phyloP scores from a whole-genome alignment of 2,113 vertebrate genomes.

The Regulus satrapa region DNA sequence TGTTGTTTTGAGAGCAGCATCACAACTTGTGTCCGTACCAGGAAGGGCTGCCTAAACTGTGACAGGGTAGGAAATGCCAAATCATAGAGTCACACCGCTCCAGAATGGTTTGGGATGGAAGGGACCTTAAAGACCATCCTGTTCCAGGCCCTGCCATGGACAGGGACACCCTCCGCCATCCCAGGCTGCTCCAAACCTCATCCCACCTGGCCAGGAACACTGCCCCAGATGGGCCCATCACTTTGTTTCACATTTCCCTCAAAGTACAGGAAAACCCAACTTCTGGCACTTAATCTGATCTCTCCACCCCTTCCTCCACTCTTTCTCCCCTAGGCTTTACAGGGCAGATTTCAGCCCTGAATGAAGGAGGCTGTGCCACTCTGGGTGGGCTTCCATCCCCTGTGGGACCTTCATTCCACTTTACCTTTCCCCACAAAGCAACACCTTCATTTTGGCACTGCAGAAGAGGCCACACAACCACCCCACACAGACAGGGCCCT shows the following conservation, averaged over 20 bases:
- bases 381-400: neutral
- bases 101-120: neutral
- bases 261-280: neutral
- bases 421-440: neutral
- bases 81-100: neutral
- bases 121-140: neutral
- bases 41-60: neutral
- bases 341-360: neutral
- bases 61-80: neutral
- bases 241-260: neutral
- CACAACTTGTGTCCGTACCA: neutral
- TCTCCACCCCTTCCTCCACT: neutral
- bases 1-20: neutral
- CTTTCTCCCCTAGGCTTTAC: neutral
- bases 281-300: neutral
- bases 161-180: neutral
- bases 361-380: neutral
- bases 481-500: neutral
- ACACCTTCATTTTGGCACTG: neutral
- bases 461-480: neutral
- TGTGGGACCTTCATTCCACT: neutral
- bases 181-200: neutral
- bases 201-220: neutral
- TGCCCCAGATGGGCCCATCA: neutral
- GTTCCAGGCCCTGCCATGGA: neutral